Evolutionary conservation across 2,113 vertebrate genomes (phyloP).

Genomic region (Ondatra zibethicus): DNA sequence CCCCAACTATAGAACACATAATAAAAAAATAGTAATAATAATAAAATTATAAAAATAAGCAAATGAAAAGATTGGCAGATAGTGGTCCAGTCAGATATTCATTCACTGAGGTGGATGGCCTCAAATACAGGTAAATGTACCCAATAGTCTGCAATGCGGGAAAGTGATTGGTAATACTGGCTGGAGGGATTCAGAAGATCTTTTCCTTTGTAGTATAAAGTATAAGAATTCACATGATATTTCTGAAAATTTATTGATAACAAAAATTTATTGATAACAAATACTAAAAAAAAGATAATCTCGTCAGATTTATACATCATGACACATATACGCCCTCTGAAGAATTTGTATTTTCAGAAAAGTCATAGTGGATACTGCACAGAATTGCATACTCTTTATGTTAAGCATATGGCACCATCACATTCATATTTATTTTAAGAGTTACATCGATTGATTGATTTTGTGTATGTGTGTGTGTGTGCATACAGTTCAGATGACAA

Average conservation of each 20-base stretch:
- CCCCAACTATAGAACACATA: not conserved
- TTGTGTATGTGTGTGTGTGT: not conserved
- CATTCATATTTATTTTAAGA: not conserved
- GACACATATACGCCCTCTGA: not conserved
- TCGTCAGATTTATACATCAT: not conserved
- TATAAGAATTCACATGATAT: not conserved
- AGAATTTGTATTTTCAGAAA: conserved; percentile 48
- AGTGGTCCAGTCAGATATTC: not conserved
- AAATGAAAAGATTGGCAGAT: not conserved
- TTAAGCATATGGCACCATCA: conserved; percentile 10
- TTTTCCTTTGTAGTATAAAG: not conserved
- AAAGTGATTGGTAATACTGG: not conserved
- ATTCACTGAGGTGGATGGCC: not conserved
- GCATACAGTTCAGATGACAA: not conserved
- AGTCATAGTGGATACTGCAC: not conserved
- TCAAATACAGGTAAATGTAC: not conserved
- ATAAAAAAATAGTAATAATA: not conserved
- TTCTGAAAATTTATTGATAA: conserved; percentile 36
- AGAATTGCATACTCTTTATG: not conserved
- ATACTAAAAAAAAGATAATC: not conserved
- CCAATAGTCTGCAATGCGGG: not conserved
- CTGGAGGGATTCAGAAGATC: not conserved
- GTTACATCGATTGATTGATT: not conserved
- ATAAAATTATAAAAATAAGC: not conserved
- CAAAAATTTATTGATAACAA: not conserved